Base-by-base conservation (phyloP, 2,888 invertebrate genomes). In the Athalia circularis region DNA sequence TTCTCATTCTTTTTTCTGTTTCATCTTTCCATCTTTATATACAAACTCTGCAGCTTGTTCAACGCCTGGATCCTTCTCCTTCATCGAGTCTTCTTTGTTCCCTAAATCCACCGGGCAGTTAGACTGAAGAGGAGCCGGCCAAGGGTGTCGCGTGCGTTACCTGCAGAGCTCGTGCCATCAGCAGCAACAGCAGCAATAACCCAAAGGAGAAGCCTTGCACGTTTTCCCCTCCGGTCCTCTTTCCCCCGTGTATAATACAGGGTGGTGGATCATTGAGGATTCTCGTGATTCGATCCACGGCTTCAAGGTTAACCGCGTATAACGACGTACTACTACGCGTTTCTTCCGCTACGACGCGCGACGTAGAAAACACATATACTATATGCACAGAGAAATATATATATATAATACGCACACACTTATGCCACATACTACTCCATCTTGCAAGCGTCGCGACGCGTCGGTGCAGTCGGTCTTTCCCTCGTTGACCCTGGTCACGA, bases 361-460 rank as follows among this genome's bases (percentile, higher is more conserved):
- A 15, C n/a, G 29, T 29, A 29, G 29, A 29, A 29, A n/a, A n/a
- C n/a, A 29, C 29, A 29, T 29, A 29, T 29, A 0, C 29, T 29
- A 29, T 2, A 29, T 29, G 29, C 2, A 29, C 2, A 29, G 29
- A 2, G 29, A 29, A 29, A 29, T 29, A 29, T 29, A 29, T 15
- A 3, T 15, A 11, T n/a, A 15, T 62, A 62, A 29, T 29, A 29
- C 2, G 2, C 54, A n/a, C 29, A 29, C 29, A 29, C 29, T 65
- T 79, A 67, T 78, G 64, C 78, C 72, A 62, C 80, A 79, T 62
- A 48, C 67, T 70, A 64, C 68, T 68, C 75, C 70, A 70, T 80
- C 74, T 54, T 54, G 29, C 29, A 29, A 29, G 29, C 29, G 29
- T 29, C 29, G 29, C 29, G 29, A 29, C 65, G 68, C 62, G 59